These are phyloP conservation scores for Melieria crassipennis DNA, from an alignment of 2,888 invertebrate genomes.

Conservation along the genomic window DNA sequence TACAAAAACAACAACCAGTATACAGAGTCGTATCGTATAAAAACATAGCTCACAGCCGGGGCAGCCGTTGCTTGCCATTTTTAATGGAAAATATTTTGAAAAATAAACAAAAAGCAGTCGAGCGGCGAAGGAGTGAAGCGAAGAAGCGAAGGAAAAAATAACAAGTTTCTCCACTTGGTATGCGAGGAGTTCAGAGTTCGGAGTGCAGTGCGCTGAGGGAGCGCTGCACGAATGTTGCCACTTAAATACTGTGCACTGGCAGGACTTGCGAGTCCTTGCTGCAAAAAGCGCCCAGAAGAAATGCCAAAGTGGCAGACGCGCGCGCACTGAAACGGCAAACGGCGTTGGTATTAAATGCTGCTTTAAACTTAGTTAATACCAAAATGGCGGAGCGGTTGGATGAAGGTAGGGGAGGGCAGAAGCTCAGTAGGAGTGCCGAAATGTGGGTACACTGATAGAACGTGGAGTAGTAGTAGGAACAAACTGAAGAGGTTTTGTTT, in stretches of 20 bases:
- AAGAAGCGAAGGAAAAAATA: not conserved
- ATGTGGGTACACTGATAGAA: no score
- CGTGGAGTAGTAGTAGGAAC: no score
- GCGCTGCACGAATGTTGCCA: no score
- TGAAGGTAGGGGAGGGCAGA: not conserved
- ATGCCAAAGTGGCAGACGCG: no score
- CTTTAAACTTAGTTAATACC: conserved; percentile 37
- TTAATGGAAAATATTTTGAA: conserved; percentile 40
- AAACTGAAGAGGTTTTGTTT: no score
- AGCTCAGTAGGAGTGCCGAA: not conserved
- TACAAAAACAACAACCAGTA: not conserved
- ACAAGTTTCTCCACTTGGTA: conserved; percentile 28
- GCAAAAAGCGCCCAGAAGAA: no score
- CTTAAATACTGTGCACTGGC: no score
- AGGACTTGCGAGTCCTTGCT: no score
- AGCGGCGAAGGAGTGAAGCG: not conserved
- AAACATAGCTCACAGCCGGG: not conserved
- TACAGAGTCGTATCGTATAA: not conserved
- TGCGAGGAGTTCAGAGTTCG: conserved; percentile 16
- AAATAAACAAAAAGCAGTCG: not conserved
- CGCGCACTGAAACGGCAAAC: no score
- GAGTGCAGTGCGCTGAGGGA: not conserved
- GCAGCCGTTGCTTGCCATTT: conserved; percentile 28
- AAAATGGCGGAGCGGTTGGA: not conserved
- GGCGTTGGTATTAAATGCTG: conserved; percentile 35